phyloP scores from a whole-genome alignment of 1,140 invertebrate species.

The Aphelenchoides avenae region DNA sequence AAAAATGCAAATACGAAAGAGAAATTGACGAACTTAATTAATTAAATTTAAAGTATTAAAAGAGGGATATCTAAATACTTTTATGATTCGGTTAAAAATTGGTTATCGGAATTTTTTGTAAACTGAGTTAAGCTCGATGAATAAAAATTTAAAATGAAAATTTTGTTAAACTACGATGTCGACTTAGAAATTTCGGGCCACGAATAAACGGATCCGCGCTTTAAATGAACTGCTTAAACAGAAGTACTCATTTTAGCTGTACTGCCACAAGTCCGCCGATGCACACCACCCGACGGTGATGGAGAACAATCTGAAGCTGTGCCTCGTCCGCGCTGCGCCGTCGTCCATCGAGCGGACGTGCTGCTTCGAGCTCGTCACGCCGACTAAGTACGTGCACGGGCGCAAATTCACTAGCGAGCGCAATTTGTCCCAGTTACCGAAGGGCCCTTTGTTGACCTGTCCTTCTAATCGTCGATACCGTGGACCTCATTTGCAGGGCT shows the following conservation, averaged over 20 bases:
- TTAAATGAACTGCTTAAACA: not conserved
- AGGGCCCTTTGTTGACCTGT: no score
- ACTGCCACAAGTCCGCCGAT: constrained; percentile 54
- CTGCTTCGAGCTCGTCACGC: constrained; percentile 93
- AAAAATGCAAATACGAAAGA: not conserved
- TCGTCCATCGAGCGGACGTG: constrained; percentile 79
- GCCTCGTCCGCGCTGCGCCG: constrained; percentile 79
- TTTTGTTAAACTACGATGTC: no score
- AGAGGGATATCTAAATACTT: constrained; percentile 16
- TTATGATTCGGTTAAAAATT: constrained; percentile 6
- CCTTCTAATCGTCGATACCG: no score
- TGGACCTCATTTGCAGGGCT: no score
- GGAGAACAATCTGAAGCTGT: constrained; percentile 90
- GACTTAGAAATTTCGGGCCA: no score
- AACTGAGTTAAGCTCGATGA: no score
- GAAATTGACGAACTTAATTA: not conserved
- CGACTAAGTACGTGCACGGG: constrained; percentile 79
- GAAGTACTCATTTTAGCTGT: constrained; percentile 28
- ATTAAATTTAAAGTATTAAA: not conserved
- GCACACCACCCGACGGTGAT: constrained; percentile 77
- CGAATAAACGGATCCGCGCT: no score
- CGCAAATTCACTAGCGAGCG: constrained; percentile 2
- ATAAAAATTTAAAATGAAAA: no score
- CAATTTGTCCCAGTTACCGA: constrained; percentile 23
- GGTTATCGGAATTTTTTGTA: no score